These are phyloP conservation scores for Heterocephalus glaber DNA, from an alignment of 2,113 vertebrate species.

Conservation along the genomic window DNA sequence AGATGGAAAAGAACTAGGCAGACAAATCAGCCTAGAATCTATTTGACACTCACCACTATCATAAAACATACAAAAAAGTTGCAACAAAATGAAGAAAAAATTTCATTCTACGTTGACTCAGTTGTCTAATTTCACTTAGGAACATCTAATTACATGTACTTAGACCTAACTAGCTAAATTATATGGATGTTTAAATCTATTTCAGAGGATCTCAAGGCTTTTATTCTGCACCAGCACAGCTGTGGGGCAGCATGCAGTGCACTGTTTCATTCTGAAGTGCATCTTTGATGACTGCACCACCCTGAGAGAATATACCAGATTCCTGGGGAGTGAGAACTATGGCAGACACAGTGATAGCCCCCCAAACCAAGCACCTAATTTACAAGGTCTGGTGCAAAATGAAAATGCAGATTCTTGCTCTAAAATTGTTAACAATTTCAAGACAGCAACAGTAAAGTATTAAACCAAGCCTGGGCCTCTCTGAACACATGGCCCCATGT, in stretches of 20 bases:
- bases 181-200: neutral
- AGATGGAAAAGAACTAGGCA: neutral
- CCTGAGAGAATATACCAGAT: neutral
- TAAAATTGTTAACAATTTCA: neutral
- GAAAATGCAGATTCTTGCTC: neutral
- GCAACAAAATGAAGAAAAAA: neutral
- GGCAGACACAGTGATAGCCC: neutral
- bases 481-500: neutral
- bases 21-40: neutral
- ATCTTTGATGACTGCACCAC: neutral
- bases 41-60: neutral
- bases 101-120: neutral
- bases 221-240: neutral
- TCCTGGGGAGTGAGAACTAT: rapidly evolving
- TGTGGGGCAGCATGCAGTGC: neutral
- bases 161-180: constrained; percentile 53
- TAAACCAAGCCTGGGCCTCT: neutral
- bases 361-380: rapidly evolving
- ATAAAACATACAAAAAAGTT: neutral
- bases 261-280: neutral
- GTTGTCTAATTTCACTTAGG: constrained; percentile 50
- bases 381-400: neutral
- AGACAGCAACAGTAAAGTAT: neutral
- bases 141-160: constrained; percentile 45
- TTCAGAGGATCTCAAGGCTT: constrained; percentile 5